Conservation (phyloP, 2,797 vertebrate species). For the Selene dorsalis region DNA sequence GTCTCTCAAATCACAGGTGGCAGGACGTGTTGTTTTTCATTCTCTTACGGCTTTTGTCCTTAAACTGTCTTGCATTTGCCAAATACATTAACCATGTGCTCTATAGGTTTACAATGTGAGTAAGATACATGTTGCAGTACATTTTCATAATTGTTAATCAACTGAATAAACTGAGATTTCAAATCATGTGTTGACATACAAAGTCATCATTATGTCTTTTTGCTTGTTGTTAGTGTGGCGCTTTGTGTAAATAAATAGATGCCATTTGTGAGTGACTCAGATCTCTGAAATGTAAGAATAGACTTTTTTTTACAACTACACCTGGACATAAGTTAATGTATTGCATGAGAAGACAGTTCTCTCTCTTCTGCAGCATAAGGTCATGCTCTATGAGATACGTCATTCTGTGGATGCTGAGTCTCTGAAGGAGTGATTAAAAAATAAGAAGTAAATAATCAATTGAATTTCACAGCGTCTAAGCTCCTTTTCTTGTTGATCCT, state of each 20-base stretch:
- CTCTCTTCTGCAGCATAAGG: neutral
- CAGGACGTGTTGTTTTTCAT: neutral
- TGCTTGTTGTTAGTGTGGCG: no score
- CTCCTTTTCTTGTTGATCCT: slow-evolving; percentile 7
- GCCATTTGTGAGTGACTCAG: no score
- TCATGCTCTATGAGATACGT: neutral
- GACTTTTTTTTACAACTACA: neutral
- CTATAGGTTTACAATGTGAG: no score
- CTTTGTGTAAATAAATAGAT: no score
- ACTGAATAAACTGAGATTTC: no score
- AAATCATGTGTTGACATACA: no score
- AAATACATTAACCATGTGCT: neutral
- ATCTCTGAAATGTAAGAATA: neutral
- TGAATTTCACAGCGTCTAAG: neutral
- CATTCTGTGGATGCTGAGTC: neutral
- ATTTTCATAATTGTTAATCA: neutral
- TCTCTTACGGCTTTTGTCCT: no score
- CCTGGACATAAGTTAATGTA: neutral
- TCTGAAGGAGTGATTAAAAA: neutral
- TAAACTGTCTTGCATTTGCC: neutral
- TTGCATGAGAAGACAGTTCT: neutral
- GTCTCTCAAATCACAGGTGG: neutral
- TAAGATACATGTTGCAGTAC: neutral
- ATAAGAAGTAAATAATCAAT: neutral
- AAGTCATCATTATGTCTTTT: no score